Conservation (phyloP, 2,888 invertebrate species). For the Trichopria drosophilae region DNA sequence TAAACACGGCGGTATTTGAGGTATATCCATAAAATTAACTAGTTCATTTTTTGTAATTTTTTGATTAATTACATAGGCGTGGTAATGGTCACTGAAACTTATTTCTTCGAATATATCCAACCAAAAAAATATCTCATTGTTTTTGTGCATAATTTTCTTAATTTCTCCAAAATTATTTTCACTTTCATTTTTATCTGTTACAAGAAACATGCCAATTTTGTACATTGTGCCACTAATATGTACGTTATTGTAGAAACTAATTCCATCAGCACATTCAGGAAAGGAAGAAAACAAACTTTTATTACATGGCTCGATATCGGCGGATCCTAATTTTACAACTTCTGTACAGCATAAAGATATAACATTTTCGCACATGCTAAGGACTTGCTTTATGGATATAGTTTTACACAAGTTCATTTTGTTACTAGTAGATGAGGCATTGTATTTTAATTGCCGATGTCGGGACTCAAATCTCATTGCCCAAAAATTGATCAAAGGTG, state of each 20-base stretch:
- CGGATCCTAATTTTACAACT: constrained; percentile 3
- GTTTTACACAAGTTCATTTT: too few relatives aligned
- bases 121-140: constrained; percentile 18
- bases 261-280: too few relatives aligned
- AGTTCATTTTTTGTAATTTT: too few relatives aligned
- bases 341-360: too few relatives aligned
- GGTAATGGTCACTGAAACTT: constrained; percentile 25
- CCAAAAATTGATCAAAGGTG: constrained; percentile 25
- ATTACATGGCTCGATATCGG: too few relatives aligned
- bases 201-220: constrained; percentile 19
- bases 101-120: constrained; percentile 22
- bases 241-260: constrained; percentile 11
- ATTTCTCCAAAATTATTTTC: constrained; percentile 27
- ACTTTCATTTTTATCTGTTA: constrained; percentile 15
- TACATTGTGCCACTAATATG: constrained; percentile 21
- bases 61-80: constrained; percentile 21
- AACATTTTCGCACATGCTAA: too few relatives aligned
- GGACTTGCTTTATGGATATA: too few relatives aligned
- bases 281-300: too few relatives aligned
- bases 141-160: constrained; percentile 15
- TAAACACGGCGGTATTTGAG: too few relatives aligned
- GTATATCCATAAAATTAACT: too few relatives aligned
- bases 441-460: constrained; percentile 23
- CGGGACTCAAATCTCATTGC: constrained; percentile 27
- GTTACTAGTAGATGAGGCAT: constrained; percentile 13